Evolutionary conservation across 2,113 vertebrate species (phyloP), one percentile per base, ranked within the genome.

Genomic region (Seriola quinqueradiata): DNA sequence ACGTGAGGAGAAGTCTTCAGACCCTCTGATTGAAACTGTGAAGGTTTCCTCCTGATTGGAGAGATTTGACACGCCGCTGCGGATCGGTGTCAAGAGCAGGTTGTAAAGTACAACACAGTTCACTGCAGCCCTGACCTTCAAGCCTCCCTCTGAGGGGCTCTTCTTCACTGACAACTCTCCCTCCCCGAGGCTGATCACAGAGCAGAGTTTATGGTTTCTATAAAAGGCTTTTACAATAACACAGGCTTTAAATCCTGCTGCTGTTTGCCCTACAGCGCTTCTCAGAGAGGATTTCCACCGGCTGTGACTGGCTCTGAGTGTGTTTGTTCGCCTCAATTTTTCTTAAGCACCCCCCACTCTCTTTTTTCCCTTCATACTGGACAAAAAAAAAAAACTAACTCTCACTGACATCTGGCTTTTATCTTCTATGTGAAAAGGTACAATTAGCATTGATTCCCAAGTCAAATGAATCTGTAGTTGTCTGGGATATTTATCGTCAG

Each of bases 71-170:
- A 38, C 4, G 34, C 36, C 16, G 32, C 48, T 23, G 28, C 70
- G 59, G 60, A 64, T 21, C 4, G 69, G 32, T 81, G 63, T 21
- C 32, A n/a, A 14, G 3, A 14, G 5, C 14, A 36, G 46, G 2
- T 17, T 17, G 25, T 17, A 23, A 57, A 69, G 11, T 52, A 54
- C n/a, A 67, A 11, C 55, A 66, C 77, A 57, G 28, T 75, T 60
- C 46, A 69, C 68, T 34, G 69, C 36, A 58, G 34, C 19, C 13
- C 34, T 77, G 74, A 86, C 68, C 59, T 74, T 73, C 16, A 48
- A 48, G 6, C 55, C 54, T 46, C 3, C 19, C 46, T 2, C 32
- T 60, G 57, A 40, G 32, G 23, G 21, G 6, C 44, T 21, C 46
- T 25, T 12, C 54, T 61, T 34, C 21, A 59, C 48, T 71, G 32